Conservation (phyloP, 2,888 invertebrate genomes). For the Plebejus argus region DNA sequence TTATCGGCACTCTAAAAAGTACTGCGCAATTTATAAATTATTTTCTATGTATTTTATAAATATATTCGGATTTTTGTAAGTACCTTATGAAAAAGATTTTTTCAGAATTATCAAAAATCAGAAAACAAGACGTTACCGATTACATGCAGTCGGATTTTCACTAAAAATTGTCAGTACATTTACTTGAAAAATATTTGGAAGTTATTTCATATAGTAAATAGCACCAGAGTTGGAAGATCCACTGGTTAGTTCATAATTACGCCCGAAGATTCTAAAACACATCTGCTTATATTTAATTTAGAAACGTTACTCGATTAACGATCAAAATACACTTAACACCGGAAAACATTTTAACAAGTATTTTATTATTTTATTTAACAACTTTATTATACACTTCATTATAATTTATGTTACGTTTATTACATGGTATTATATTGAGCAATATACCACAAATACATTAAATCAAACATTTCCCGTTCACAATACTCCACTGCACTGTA, state of each 20-base stretch:
- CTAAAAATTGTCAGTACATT: neutral
- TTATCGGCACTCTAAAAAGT: conserved; percentile 11
- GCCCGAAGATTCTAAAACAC: neutral
- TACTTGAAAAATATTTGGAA: neutral
- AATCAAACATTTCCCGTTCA: conserved; percentile 47
- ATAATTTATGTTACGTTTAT: neutral
- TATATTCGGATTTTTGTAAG: neutral
- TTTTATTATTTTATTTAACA: neutral
- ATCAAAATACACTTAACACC: conserved; percentile 8
- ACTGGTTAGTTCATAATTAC: neutral
- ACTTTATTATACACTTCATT: neutral
- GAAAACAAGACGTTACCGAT: neutral
- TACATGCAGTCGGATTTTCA: neutral
- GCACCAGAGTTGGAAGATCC: neutral
- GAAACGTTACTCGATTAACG: neutral
- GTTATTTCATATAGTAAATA: neutral
- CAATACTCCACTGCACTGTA: conserved; percentile 64
- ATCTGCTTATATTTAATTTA: neutral
- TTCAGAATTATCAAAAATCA: neutral
- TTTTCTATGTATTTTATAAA: neutral
- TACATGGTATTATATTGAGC: conserved; percentile 29
- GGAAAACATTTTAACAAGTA: neutral
- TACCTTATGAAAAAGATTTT: neutral
- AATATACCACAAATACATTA: conserved; percentile 21
- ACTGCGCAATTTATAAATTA: conserved; percentile 17